Evolutionary conservation across 1,140 invertebrate genomes (phyloP).

Genomic region (Cydia fagiglandana): DNA sequence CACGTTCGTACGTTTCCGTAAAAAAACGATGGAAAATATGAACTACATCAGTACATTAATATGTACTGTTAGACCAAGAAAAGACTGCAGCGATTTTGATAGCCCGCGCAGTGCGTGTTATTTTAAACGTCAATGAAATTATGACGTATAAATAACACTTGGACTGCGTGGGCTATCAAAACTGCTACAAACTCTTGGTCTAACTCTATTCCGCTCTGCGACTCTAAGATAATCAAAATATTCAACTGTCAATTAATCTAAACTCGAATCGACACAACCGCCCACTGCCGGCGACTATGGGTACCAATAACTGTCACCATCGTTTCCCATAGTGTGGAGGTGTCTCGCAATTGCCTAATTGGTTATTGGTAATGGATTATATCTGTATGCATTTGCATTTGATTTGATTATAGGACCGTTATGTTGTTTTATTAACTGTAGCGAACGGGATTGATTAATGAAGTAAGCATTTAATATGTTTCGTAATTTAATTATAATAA

Average conservation of each 20-base stretch:
- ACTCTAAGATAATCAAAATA: neutral
- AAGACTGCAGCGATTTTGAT: no score
- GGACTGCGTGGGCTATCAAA: no score
- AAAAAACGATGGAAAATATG: no score
- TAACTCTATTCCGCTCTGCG: neutral
- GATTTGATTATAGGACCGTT: neutral
- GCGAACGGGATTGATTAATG: neutral
- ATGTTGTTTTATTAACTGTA: constrained; percentile 5
- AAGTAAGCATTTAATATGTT: neutral
- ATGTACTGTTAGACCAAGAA: no score
- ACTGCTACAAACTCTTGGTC: no score
- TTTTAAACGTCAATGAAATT: no score
- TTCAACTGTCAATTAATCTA: neutral
- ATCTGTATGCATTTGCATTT: constrained; percentile 9
- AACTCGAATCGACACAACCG: neutral
- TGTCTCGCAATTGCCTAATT: neutral
- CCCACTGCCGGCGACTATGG: neutral
- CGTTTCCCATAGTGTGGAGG: neutral
- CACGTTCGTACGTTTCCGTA: no score
- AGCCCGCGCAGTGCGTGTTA: no score
- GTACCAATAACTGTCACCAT: neutral
- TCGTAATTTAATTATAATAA: neutral
- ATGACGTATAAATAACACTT: no score
- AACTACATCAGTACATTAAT: no score
- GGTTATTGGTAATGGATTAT: constrained; percentile 16